Evolutionary conservation across 1,140 invertebrate species (phyloP), one percentile per base, ranked within the genome.

Genomic region (Zaprionus ornatus): DNA sequence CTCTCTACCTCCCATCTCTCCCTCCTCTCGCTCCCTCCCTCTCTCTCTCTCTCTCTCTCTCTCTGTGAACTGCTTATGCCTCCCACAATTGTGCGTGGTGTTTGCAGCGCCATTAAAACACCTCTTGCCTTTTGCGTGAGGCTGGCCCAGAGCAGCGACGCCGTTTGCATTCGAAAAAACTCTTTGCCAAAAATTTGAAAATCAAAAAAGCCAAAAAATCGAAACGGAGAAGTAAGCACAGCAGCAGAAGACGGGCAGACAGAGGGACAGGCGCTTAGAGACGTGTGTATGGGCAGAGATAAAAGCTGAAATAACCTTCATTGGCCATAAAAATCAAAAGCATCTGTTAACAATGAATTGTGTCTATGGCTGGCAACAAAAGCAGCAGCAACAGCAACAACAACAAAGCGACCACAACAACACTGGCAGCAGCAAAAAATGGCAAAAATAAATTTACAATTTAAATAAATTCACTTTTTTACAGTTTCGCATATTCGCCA

Each of bases 401-500:
- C 60, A 68, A 32, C 50, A 45, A 27, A 32, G 29, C 9, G 10
- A 10, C 29, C 9, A 32, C 65, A 42, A 21, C 21, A 59, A 23
- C 32, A 75, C 37, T 23, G 66, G 10, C 59, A 71, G 42, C 54
- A 60, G 25, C 42, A 60, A 45, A 37, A 61, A 59, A 71, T 55
- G 48, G 48, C 40, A 69, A 35, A 71, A 65, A 19, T 27, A 81
- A 88, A 88, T 90, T 82, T 74, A 77, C 81, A 81, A 88, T 88
- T 88, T 90, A 88, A 88, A 88, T 88, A 81, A 79, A 85, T 77
- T 90, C 75, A 85, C 72, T 82, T 85, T 90, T 85, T 88, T 90
- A 83, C 85, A 88, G 81, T 70, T 80, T 90, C 80, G 81, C 81
- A 90, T 79, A 81, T 81, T 79, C 78, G 80, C 76, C 69, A 88